Base-by-base conservation (phyloP, 2,888 invertebrate genomes). In the Xylocampa areola region DNA sequence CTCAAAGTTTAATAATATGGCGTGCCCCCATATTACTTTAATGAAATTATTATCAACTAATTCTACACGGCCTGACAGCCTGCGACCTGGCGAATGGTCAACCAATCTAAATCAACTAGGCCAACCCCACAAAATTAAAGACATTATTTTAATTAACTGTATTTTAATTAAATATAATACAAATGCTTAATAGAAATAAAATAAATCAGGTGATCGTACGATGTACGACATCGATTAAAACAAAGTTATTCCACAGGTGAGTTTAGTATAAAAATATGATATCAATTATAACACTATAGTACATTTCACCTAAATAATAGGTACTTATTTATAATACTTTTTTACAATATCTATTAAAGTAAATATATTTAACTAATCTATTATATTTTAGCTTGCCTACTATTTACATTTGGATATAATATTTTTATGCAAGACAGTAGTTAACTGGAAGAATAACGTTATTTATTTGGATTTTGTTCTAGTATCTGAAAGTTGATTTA, bases 241-340 rank as follows among this genome's bases (percentile, higher is more conserved):
- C 61, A 68, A 69, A 66, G 41, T 21, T 65, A 75, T 62, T 65
- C 67, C 69, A 52, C 45, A 51, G 60, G 48, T 58, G 60, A 53
- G 63, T 68, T 80, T 77, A 78, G 82, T 82, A 82, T 74, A 82
- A 82, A 82, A 82, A 82, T 82, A 82, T 82, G 61, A 39, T 71
- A 75, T 75, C 54, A 68, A 69, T 61, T 36, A 49, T 70, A 73
- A 75, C 72, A 54, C 57, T 77, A 69, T 75, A 65, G 37, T 73
- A 73, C 76, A 73, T 47, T 68, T 39, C 45, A 57, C 51, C 36
- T 70, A 67, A 53, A 70, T 60, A 44, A 13, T 66, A 73, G 45
- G 33, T 65, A 62, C 65, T 55, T 57, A 62, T 67, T 55, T 57
- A 64, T 64, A 57, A 59, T 55, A 45, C 39, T 37, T 52, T 30